A percentile compares a stretch with the other conserved stretches of the same genome.
These are phyloP conservation scores for Nasonia giraulti DNA, from an alignment of 1,140 invertebrate genomes.

Conservation along the genomic window DNA sequence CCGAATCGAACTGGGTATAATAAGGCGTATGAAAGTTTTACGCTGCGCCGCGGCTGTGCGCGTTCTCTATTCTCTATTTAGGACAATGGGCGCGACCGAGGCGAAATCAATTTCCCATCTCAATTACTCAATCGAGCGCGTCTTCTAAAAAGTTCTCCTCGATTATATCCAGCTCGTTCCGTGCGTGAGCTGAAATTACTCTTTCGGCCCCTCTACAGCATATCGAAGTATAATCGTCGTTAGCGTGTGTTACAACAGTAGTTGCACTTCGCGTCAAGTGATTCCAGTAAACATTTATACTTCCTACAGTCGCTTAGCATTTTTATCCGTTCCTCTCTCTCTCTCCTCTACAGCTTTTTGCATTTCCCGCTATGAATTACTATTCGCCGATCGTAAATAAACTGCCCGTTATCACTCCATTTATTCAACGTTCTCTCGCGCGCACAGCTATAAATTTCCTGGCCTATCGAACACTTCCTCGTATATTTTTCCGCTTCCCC, in stretches of 20 bases:
- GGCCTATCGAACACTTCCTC: neutral
- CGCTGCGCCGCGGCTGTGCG: neutral
- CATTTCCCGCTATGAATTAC: neutral
- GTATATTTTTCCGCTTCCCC: neutral
- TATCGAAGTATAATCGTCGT: neutral
- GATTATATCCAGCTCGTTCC: neutral
- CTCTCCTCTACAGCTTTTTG: neutral
- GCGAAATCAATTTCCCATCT: conserved; percentile 61
- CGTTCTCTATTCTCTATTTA: conserved; percentile 25
- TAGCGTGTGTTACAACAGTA: too few species aligned
- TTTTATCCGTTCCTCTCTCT: neutral
- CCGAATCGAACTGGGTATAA: neutral
- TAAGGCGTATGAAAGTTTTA: neutral
- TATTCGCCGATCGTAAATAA: neutral
- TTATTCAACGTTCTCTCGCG: neutral
- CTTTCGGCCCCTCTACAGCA: neutral
- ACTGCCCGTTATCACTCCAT: neutral
- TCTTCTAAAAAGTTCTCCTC: neutral
- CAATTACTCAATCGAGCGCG: conserved; percentile 49
- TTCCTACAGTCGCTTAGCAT: neutral
- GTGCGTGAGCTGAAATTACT: neutral
- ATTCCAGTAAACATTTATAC: neutral
- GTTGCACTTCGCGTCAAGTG: too few species aligned
- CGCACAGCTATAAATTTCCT: neutral
- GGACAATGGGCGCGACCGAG: conserved; percentile 55